Base-by-base conservation (phyloP, 2,888 invertebrate species). In the Pantelozetes paolii region DNA sequence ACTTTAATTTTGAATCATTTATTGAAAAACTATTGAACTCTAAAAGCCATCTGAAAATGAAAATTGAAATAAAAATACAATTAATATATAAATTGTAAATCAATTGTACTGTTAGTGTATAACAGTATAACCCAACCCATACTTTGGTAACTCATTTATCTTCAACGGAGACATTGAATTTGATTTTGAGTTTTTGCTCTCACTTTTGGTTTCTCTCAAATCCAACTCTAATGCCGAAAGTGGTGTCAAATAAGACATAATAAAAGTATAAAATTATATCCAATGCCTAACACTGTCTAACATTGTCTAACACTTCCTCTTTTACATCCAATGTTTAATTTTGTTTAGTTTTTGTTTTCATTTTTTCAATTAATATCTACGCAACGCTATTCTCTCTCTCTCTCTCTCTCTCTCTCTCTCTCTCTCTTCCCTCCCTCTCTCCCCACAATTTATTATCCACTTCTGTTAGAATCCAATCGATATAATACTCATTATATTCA, bases 21-120 rank as follows among this genome's bases (percentile, higher is more conserved):
- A 32, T 42, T 23, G 71, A 32, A 18, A 73, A 73, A 23, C 30
- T 57, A 15, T 71, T 50, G 57, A 74, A 74, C 20, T 74, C 74
- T n/a, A 74, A 23, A 11, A 74, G 45, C 74, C 74, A 74, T n/a
- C 74, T 74, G 48, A 6, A 42, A 42, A n/a, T n/a, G n/a, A n/a
- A n/a, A n/a, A n/a, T n/a, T n/a, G n/a, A n/a, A n/a, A n/a, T n/a
- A n/a, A n/a, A n/a, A n/a, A n/a, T n/a, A n/a, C n/a, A n/a, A n/a
- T n/a, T n/a, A n/a, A n/a, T n/a, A n/a, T n/a, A n/a, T n/a, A n/a
- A n/a, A n/a, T n/a, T n/a, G n/a, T n/a, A n/a, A n/a, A n/a, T n/a
- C n/a, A n/a, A n/a, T n/a, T n/a, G n/a, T 40, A 50, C 6, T 36
- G 11, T 42, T 42, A 59, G 45, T 50, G 5, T 20, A 48, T 18